A percentile compares a stretch with the other conserved stretches of the same genome.
Evolutionary conservation across 1,140 invertebrate species (phyloP).

Genomic region (Homalodisca vitripennis): DNA sequence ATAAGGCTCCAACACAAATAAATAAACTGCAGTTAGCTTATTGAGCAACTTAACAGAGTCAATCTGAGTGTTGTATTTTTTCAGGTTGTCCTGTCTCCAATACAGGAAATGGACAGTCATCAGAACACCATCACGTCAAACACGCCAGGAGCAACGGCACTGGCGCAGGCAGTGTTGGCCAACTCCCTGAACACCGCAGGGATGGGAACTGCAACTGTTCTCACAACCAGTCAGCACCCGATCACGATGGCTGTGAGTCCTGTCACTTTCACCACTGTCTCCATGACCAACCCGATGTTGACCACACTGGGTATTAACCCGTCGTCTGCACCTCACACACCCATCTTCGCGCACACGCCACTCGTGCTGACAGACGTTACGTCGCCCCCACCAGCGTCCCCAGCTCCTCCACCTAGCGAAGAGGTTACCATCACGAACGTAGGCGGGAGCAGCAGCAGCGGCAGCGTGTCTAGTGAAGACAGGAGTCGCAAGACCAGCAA

Average conservation of each 20-base stretch:
- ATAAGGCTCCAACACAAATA: no score
- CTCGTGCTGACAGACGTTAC: constrained; percentile 41
- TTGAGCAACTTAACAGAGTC: no score
- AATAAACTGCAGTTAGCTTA: no score
- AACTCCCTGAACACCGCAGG: constrained; percentile 56
- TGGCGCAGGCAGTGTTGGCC: constrained; percentile 68
- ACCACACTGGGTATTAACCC: constrained; percentile 48
- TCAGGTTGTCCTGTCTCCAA: constrained; percentile 75
- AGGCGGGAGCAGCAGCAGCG: constrained; percentile 43
- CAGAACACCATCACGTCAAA: constrained; percentile 57
- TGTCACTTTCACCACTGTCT: constrained; percentile 46
- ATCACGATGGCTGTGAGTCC: constrained; percentile 48
- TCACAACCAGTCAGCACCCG: constrained; percentile 48
- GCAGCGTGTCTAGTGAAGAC: constrained; percentile 47
- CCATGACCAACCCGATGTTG: constrained; percentile 49
- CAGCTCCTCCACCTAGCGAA: constrained; percentile 49
- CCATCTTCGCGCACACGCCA: constrained; percentile 38
- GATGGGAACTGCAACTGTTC: constrained; percentile 52
- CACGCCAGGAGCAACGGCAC: constrained; percentile 46
- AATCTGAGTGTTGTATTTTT: no score
- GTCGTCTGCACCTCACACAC: constrained; percentile 40
- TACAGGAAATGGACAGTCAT: constrained; percentile 67
- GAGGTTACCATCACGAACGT: constrained; percentile 48
- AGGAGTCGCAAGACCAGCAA: constrained; percentile 49
- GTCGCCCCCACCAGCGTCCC: no score